Evolutionary conservation across 2,113 vertebrate species (phyloP), one percentile per base, ranked within the genome.

Genomic region (Nibea coibor): DNA sequence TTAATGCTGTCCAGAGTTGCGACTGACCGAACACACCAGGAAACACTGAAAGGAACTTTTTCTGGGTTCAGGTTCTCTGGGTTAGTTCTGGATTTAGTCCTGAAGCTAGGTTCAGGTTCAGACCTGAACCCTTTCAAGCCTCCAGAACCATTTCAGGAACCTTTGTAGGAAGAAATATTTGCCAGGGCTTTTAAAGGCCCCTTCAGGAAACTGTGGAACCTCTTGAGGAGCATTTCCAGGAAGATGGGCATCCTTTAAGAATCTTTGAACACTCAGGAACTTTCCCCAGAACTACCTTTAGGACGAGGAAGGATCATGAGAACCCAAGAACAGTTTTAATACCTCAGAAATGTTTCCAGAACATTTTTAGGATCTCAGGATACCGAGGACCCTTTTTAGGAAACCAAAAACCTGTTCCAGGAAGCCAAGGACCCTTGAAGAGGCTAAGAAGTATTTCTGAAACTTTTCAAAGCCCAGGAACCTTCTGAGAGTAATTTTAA

Each of bases 41-140:
- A 42, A 72, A 77, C 26, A 35, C 39, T 10, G n/a, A 61, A 17
- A 70, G 7, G 50, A 72, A 69, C 53, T 3, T 61, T 70, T 17
- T 64, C 65, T 56, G 22, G 43, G n/a, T 72, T 72, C 45, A 10
- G 35, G n/a, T 48, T 57, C 72, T 63, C 26, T 28, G 43, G n/a
- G n/a, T 66, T 20, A 11, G 57, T 26, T 45, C 9, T 63, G 57
- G 50, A 61, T 80, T 63, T 77, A n/a, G 66, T 62, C 15, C 19
- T 19, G 56, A 64, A 54, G 10, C 42, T 28, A 35, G 50, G 17
- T 39, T 28, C n/a, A 11, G 15, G 11, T 72, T 35, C 24, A 28
- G 4, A 59, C n/a, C 45, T 35, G 17, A 62, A 62, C 24, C 39
- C 1, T 61, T 45, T 10, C 24, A 45, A 39, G 50, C 10, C 24